Evolutionary conservation across 1,140 invertebrate genomes (phyloP), one percentile per base, ranked within the genome.

Genomic region (Tetraneura akinire): DNA sequence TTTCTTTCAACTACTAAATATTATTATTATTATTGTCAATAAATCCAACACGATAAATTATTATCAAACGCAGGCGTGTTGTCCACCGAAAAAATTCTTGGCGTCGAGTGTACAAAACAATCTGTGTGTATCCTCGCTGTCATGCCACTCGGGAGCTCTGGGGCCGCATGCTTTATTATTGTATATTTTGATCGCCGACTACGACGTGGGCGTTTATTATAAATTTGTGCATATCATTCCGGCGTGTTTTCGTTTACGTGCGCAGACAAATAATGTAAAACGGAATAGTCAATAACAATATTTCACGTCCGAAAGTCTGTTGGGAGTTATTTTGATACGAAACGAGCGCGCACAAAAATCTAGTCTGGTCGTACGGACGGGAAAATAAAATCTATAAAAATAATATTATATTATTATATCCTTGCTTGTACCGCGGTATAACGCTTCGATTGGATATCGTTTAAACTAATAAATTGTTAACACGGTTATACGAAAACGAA

Each of bases 131-230:
- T 13, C 23, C 14, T 29, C 57, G 26, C 16, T n/a, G 68, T 71
- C 68, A 26, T 23, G 29, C 16, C 3, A 16, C 16, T 13, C 68
- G 66, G 66, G 42, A 49, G 37, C 37, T 14, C n/a, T 11, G n/a
- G n/a, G 21, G 16, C 42, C 66, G 45, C 66, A 45, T 47, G 21
- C 47, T 6, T 51, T 51, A 29, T 32, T 62, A 62, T 18, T 14
- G 18, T 62, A 62, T 51, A n/a, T 71, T 71, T 29, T 23, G 45
- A 16, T n/a, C 23, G 45, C 6, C 16, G 23, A 49, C 29, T 4
- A 53, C 51, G 51, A 66, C 47, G 68, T 71, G 68, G 68, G 68
- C 21, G 68, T 51, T 71, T 71, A 18, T 71, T 71, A 29, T 71
- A 71, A 71, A 51, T 37, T 23, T 29, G 16, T 26, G 53, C 21